Conservation (phyloP, 1,140 invertebrate species). For the Sinonovacula constricta region DNA sequence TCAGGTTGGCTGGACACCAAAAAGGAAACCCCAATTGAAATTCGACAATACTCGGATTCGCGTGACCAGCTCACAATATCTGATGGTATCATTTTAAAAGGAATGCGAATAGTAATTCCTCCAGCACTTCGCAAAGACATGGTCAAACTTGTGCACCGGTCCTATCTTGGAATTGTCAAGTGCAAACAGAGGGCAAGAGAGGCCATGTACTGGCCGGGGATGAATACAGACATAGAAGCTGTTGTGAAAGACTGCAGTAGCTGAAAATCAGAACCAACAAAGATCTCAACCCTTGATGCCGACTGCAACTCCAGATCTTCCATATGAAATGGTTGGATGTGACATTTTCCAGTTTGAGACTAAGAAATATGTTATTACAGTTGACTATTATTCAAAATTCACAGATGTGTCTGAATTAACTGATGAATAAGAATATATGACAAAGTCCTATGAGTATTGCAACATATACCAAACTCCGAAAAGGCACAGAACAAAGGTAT, state of each 20-base stretch:
- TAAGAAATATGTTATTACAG: constrained; percentile 48
- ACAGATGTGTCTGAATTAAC: too few relatives aligned
- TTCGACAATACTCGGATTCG: constrained; percentile 44
- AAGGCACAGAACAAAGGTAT: too few relatives aligned
- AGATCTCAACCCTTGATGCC: too few relatives aligned
- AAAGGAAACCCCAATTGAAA: too few relatives aligned
- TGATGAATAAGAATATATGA: too few relatives aligned
- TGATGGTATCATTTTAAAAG: constrained; percentile 49
- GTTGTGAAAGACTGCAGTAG: too few relatives aligned
- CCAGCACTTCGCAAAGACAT: constrained; percentile 68
- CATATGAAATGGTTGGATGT: too few relatives aligned
- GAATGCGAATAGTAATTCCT: constrained; percentile 73
- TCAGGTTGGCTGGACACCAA: constrained; percentile 27
- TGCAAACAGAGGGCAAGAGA: constrained; percentile 74
- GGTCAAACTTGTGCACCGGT: constrained; percentile 75
- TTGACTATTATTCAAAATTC: constrained; percentile 56
- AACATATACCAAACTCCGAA: too few relatives aligned
- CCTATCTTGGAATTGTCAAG: constrained; percentile 79
- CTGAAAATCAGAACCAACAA: too few relatives aligned
- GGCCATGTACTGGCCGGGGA: constrained; percentile 78
- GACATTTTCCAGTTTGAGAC: too few relatives aligned
- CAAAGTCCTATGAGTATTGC: too few relatives aligned
- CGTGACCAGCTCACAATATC: constrained; percentile 40
- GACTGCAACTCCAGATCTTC: too few relatives aligned
- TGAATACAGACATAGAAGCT: constrained; percentile 69